These are phyloP conservation scores for Nixonia krombeini DNA, from an alignment of 1,140 invertebrate genomes.

Conservation along the genomic window DNA sequence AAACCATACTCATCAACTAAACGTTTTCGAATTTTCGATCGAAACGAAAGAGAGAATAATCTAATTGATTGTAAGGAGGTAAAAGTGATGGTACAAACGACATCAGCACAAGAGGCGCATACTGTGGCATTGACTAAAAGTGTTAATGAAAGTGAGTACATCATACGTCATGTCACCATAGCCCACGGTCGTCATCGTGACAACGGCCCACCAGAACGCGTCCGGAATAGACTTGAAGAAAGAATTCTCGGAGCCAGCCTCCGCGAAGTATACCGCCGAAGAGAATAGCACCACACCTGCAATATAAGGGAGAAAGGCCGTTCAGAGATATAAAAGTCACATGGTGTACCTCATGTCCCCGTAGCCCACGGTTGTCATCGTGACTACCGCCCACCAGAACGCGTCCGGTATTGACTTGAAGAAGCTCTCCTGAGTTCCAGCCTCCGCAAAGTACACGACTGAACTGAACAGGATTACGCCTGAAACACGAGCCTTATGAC, in stretches of 20 bases:
- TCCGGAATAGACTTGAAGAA: conserved; percentile 98
- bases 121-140: conserved; percentile 73
- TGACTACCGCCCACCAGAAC: conserved; percentile 99
- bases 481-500: conserved; percentile 75
- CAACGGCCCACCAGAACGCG: conserved; percentile 94
- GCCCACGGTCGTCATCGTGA: conserved; percentile 92
- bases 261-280: conserved; percentile 98
- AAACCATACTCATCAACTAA: neutral
- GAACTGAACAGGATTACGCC: conserved; percentile 99
- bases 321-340: conserved; percentile 68
- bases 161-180: conserved; percentile 99
- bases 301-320: conserved; percentile 73
- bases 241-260: conserved; percentile 94
- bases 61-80: conserved; percentile 37
- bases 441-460: conserved; percentile 99
- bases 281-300: conserved; percentile 98
- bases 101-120: conserved; percentile 59
- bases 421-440: conserved; percentile 96
- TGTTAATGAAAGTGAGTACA: conserved; percentile 80
- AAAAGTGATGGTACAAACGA: conserved; percentile 56
- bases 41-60: conserved; percentile 8
- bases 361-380: conserved; percentile 98
- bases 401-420: conserved; percentile 99
- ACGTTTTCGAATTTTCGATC: neutral
- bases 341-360: conserved; percentile 94